Conservation (phyloP, 2,113 vertebrate species). For the Siniperca knerii region DNA sequence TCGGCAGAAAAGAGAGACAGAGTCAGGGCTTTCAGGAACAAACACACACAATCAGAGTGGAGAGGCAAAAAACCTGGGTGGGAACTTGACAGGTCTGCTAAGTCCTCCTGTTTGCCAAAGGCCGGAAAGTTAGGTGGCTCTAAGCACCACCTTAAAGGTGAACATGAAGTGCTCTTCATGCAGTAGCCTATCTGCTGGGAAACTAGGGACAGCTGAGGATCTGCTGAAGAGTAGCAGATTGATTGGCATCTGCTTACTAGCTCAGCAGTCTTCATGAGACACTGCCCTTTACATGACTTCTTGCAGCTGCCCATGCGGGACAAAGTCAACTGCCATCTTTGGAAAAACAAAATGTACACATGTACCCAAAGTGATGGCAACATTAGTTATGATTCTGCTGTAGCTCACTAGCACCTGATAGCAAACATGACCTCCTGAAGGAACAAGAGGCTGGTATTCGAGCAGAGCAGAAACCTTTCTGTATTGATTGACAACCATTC, state of each 20-base stretch:
- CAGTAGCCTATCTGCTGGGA: slow-evolving; percentile 81
- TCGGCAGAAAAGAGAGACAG: neutral
- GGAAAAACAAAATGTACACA: neutral
- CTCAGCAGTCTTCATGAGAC: neutral
- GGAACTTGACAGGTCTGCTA: slow-evolving; percentile 11
- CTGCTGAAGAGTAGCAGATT: slow-evolving; percentile 84
- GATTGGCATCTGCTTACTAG: slow-evolving; percentile 84
- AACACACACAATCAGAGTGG: neutral
- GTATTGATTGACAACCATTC: neutral
- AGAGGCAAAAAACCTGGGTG: slow-evolving; percentile 1
- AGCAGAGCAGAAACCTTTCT: slow-evolving; percentile 4
- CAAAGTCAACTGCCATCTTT: neutral
- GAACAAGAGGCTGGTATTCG: neutral
- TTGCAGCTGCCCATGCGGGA: neutral
- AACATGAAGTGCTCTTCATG: slow-evolving; percentile 82
- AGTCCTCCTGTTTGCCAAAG: slow-evolving; percentile 11
- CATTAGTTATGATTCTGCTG: neutral
- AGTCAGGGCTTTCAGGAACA: slow-evolving; percentile 2
- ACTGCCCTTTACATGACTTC: neutral
- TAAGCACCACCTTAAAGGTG: slow-evolving; percentile 16
- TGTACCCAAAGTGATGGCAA: neutral
- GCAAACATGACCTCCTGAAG: neutral
- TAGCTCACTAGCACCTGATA: neutral
- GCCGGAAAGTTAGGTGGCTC: slow-evolving; percentile 1
- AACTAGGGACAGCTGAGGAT: slow-evolving; percentile 86